A percentile compares a stretch with the other conserved stretches of the same genome.
Conservation (phyloP, 2,113 vertebrate genomes). For the Clarias magur region DNA sequence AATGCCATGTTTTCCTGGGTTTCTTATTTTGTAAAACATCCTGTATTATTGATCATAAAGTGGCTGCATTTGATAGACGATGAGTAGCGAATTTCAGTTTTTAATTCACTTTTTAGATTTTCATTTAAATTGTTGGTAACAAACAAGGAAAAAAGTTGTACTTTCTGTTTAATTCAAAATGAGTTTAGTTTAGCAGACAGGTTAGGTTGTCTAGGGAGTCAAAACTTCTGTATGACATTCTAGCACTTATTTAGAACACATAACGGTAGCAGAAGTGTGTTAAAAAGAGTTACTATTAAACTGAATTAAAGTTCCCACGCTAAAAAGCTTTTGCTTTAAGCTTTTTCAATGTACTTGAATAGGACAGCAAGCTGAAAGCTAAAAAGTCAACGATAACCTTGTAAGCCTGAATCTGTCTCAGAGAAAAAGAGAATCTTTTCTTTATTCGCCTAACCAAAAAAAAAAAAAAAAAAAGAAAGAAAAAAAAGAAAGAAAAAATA, state of each 20-base stretch:
- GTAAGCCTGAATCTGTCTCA: background rate
- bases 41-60: constrained; percentile 30
- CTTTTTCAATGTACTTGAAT: background rate
- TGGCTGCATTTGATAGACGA: constrained; percentile 29
- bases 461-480: background rate
- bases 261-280: background rate
- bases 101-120: background rate
- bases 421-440: background rate
- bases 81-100: constrained; percentile 7
- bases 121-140: background rate
- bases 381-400: background rate
- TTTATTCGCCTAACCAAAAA: background rate
- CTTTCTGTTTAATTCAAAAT: background rate
- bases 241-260: background rate
- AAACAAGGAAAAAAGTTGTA: background rate
- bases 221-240: background rate
- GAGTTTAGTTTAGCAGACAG: background rate
- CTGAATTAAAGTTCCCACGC: background rate
- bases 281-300: background rate
- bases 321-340: background rate
- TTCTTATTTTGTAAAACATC: constrained; percentile 41
- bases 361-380: background rate
- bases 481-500: background rate
- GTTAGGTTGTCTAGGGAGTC: background rate
- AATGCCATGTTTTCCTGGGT: constrained; percentile 18